Conservation (phyloP, 2,113 vertebrate genomes). For the Plestiodon gilberti region DNA sequence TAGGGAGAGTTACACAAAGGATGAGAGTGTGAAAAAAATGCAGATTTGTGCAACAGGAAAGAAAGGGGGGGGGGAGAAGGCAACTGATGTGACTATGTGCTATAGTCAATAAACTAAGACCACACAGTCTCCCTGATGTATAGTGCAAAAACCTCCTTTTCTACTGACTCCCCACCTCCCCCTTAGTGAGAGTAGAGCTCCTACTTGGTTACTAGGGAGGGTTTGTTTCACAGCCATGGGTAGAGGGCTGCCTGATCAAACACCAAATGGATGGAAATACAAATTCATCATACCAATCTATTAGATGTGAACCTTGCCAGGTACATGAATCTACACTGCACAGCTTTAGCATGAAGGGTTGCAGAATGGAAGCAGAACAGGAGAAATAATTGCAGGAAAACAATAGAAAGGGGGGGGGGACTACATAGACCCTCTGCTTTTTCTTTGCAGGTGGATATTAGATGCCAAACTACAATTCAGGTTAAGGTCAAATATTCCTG, state of each 20-base stretch:
- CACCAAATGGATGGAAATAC: not conserved
- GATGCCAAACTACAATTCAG: not conserved
- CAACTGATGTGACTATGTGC: not conserved
- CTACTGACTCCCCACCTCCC: accelerated
- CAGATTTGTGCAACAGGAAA: not conserved
- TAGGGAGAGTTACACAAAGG: not conserved
- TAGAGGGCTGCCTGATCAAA: not conserved
- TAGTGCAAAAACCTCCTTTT: not conserved
- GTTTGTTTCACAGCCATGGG: not conserved
- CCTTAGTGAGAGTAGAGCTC: accelerated
- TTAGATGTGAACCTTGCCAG: not conserved
- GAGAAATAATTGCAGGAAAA: not conserved
- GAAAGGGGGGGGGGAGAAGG: too few species aligned
- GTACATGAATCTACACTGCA: not conserved
- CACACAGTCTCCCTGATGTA: not conserved
- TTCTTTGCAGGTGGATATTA: not conserved
- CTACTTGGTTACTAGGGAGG: not conserved
- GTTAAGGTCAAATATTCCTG: accelerated
- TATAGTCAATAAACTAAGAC: accelerated
- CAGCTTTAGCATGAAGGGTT: not conserved
- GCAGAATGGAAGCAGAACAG: not conserved
- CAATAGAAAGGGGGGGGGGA: not conserved
- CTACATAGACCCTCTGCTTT: not conserved
- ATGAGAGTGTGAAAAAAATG: not conserved
- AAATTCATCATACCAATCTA: not conserved